Percentiles rank a stretch among this genome's conserved stretches.
Evolutionary conservation across 1,140 invertebrate species (phyloP).

Genomic region (Formica exsecta): DNA sequence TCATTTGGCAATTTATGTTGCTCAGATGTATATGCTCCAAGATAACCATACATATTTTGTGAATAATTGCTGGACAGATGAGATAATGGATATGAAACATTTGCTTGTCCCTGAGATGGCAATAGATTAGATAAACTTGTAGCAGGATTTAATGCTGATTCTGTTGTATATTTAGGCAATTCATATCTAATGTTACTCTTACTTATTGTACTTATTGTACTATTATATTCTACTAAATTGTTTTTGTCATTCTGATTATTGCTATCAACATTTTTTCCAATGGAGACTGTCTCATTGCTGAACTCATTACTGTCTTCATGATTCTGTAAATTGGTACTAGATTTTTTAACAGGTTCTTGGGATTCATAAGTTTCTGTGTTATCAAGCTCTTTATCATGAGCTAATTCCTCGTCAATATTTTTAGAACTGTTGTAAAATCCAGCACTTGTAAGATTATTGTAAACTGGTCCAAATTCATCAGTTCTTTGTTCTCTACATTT

Average conservation of each 20-base stretch:
- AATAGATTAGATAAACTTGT: not conserved
- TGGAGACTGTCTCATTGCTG: conserved; percentile 26
- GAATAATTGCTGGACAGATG: conserved; percentile 26
- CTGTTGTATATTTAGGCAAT: not conserved
- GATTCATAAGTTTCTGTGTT: not conserved
- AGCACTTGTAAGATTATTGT: conserved; percentile 78
- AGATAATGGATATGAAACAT: conserved; percentile 21
- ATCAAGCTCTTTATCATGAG: conserved; percentile 10
- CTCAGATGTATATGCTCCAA: not conserved
- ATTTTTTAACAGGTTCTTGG: conserved; percentile 3
- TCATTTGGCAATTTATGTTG: not conserved
- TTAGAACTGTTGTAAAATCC: conserved; percentile 62
- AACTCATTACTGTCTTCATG: not conserved
- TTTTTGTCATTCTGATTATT: conserved; percentile 67
- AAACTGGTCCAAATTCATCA: conserved; percentile 90
- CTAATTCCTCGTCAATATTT: not conserved
- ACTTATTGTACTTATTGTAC: not conserved
- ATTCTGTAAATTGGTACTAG: conserved; percentile 12
- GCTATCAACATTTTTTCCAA: not conserved
- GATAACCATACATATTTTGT: not conserved
- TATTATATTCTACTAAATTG: conserved; percentile 60
- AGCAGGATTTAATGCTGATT: not conserved
- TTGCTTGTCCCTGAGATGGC: conserved; percentile 22
- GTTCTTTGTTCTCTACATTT: conserved; percentile 90
- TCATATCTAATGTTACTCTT: not conserved